Conservation (phyloP, 1,140 invertebrate genomes). For the Brachystomella parvula region DNA sequence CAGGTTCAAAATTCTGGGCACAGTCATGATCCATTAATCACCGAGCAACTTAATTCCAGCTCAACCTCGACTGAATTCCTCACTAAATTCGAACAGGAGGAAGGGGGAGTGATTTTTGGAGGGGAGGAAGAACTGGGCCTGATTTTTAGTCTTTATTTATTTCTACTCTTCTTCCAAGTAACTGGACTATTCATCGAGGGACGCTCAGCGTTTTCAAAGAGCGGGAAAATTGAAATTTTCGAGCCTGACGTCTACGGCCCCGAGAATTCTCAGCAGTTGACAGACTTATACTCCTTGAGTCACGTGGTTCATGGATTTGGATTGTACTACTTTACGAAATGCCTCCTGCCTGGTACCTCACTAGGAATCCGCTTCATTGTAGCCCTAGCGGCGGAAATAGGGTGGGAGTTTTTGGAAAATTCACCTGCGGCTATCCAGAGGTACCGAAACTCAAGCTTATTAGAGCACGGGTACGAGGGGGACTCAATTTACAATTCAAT, state of each 20-base stretch:
- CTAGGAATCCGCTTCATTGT: not conserved
- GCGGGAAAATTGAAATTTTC: not conserved
- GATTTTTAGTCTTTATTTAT: too few species aligned
- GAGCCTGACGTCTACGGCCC: not conserved
- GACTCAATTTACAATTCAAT: not conserved
- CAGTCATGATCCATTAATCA: too few species aligned
- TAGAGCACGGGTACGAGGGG: not conserved
- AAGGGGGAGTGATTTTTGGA: too few species aligned
- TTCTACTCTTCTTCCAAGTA: not conserved
- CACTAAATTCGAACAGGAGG: too few species aligned
- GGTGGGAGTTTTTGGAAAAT: conserved; percentile 4
- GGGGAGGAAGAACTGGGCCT: too few species aligned
- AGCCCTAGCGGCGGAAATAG: not conserved
- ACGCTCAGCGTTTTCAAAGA: not conserved
- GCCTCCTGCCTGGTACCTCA: not conserved
- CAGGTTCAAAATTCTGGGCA: too few species aligned
- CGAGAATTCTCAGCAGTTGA: conserved; percentile 2
- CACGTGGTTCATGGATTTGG: not conserved
- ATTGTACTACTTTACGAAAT: not conserved
- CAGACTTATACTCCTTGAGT: not conserved
- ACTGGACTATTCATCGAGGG: not conserved
- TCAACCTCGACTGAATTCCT: too few species aligned
- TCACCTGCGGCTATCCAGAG: not conserved
- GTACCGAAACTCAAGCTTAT: not conserved
- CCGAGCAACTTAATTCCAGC: too few species aligned